Base-by-base conservation (phyloP, 2,113 vertebrate species). In the Amia ocellicauda region DNA sequence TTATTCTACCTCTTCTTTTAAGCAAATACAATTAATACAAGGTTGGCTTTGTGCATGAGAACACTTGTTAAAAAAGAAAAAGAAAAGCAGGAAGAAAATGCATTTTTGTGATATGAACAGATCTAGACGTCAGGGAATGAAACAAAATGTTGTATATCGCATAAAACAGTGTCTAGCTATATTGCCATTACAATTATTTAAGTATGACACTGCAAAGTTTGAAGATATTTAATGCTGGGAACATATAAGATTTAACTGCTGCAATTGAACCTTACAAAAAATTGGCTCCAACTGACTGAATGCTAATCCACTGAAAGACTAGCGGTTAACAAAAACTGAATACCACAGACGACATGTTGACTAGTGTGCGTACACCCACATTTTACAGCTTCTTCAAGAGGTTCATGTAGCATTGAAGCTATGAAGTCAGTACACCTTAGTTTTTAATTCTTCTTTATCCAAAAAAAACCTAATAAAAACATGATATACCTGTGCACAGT, bases 311-410 rank as follows among this genome's bases (percentile, higher is more conserved):
- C 61, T 23, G 60, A 59, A 28, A 58, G 63, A 64, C 60, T 57
- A 42, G 43, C 64, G 61, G 54, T 60, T 74, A 68, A 57, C 61
- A 63, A 53, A 68, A 60, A 41, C 69, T 66, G 60, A 58, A 68
- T 72, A 64, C 64, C 70, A 58, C 61, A 67, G 52, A 69, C 51
- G 47, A 66, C 58, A 50, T 66, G 64, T 58, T 72, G 72, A 72
- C 51, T 53, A 61, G 55, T 53, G 58, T 36, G 71, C 51, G 54
- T 41, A n/a, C 19, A 40, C 56, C 17, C 24, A 24, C 49, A 49
- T 58, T 54, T 52, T 45, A 36, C 51, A 27, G 47, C 60, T 20
- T 60, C 59, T 49, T 43, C 55, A 36, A 58, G 56, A 59, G 55
- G 45, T 45, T 13, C 61, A 53, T 55, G 24, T 14, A 52, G 58